These are phyloP conservation scores for Halichoeres trimaculatus DNA, from an alignment of 2,113 vertebrate species.

Conservation along the genomic window DNA sequence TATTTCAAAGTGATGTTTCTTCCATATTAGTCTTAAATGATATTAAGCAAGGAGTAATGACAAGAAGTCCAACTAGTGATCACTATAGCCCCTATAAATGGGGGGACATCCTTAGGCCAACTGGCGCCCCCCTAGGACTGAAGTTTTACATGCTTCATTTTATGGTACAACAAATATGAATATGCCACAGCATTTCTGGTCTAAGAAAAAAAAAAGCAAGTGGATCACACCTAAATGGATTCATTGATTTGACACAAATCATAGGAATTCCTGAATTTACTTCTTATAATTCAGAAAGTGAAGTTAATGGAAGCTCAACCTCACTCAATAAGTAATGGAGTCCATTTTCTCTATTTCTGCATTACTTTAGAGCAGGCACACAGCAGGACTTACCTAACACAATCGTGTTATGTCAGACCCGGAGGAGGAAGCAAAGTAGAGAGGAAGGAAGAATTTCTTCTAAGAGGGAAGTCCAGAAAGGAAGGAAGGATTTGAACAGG, in stretches of 20 bases:
- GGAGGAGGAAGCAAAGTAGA: slow-evolving; percentile 18
- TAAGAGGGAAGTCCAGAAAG: slow-evolving; percentile 36
- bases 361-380: neutral
- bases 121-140: no score
- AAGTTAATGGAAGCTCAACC: neutral
- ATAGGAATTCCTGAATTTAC: neutral
- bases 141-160: no score
- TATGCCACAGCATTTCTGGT: no score
- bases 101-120: no score
- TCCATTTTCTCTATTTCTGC: neutral
- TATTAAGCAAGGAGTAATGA: no score
- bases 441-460: slow-evolving; percentile 42
- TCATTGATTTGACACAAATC: neutral
- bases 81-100: no score
- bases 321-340: neutral
- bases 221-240: neutral
- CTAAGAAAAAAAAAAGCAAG: neutral
- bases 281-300: neutral
- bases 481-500: slow-evolving; percentile 57
- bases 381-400: slow-evolving; percentile 6
- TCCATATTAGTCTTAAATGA: no score
- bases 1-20: no score
- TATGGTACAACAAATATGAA: no score
- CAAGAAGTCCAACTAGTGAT: no score
- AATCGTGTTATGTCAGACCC: slow-evolving; percentile 28